Evolutionary conservation across 2,797 vertebrate genomes (phyloP).

Genomic region (Poeciliopsis gracilis): DNA sequence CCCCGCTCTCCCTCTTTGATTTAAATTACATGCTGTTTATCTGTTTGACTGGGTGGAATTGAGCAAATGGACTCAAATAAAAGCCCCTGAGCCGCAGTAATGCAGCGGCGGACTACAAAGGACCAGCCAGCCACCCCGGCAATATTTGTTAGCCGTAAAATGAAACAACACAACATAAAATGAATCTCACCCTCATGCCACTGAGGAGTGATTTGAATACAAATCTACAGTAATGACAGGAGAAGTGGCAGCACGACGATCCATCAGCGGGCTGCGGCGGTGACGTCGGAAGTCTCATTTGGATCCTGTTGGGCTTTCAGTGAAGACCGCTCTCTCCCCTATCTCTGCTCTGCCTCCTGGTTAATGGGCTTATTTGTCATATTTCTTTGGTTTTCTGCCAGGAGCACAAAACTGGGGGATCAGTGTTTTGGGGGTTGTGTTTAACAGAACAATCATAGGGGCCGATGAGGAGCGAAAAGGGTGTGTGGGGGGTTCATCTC

Average conservation of each 20-base stretch:
- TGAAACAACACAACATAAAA: slow-evolving; percentile 53
- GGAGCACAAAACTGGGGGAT: slow-evolving; percentile 35
- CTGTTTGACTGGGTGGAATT: slow-evolving; percentile 46
- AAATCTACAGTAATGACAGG: slow-evolving; percentile 49
- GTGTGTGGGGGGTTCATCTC: slow-evolving; percentile 12
- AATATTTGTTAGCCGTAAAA: slow-evolving; percentile 44
- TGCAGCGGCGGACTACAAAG: slow-evolving; percentile 8
- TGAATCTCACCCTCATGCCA: slow-evolving; percentile 47
- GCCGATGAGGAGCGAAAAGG: slow-evolving; percentile 13
- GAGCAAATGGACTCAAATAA: slow-evolving; percentile 53
- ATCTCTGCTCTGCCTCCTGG: slow-evolving; percentile 29
- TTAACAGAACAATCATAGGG: slow-evolving; percentile 33
- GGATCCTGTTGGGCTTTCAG: slow-evolving; percentile 14
- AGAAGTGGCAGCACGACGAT: slow-evolving; percentile 1
- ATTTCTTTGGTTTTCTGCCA: slow-evolving; percentile 47
- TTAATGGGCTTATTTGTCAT: slow-evolving; percentile 53
- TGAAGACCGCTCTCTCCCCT: slow-evolving; percentile 15
- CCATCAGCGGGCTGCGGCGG: slow-evolving; percentile 23
- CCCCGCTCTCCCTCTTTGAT: slow-evolving; percentile 26
- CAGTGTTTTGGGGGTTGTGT: slow-evolving; percentile 41
- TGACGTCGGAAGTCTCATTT: slow-evolving; percentile 27
- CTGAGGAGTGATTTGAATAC: slow-evolving; percentile 53
- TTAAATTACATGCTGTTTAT: slow-evolving; percentile 50
- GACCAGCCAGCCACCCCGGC: slow-evolving; percentile 6
- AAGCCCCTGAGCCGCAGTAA: slow-evolving; percentile 49